Conservation (phyloP, 2,888 invertebrate species). For the Polylopha cassiicola region DNA sequence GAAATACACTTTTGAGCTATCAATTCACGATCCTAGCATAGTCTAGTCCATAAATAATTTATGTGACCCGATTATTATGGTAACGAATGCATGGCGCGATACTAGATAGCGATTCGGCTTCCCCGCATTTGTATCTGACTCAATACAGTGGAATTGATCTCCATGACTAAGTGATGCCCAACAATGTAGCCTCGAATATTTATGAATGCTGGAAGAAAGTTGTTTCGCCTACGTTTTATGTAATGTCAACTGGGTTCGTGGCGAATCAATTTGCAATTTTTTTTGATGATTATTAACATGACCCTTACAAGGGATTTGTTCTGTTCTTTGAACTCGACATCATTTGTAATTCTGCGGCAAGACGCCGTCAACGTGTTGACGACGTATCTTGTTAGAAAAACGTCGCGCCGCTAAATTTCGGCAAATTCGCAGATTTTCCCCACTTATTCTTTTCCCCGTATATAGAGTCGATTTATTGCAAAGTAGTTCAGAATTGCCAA, state of each 20-base stretch:
- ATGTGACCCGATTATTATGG: constrained; percentile 38
- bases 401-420: no score
- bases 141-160: constrained; percentile 20
- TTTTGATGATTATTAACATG: no score
- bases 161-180: constrained; percentile 22
- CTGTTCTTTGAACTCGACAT: no score
- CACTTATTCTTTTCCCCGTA: neutral
- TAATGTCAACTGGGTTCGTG: no score
- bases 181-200: constrained; percentile 34
- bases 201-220: constrained; percentile 32
- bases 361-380: no score
- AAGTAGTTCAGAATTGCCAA: constrained; percentile 12
- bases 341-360: no score
- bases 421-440: no score
- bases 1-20: constrained; percentile 12
- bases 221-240: constrained; percentile 16
- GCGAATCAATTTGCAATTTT: no score
- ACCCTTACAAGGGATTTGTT: no score
- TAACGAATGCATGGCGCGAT: constrained; percentile 42
- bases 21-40: constrained; percentile 21
- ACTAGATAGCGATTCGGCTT: constrained; percentile 33
- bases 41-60: constrained; percentile 19
- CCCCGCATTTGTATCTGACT: constrained; percentile 14
- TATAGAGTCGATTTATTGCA: constrained; percentile 4
- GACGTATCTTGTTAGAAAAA: no score